A percentile compares a stretch with the other conserved stretches of the same genome.
These are phyloP conservation scores for Lithobates pipiens DNA, from an alignment of 2,797 vertebrate genomes.

Conservation along the genomic window DNA sequence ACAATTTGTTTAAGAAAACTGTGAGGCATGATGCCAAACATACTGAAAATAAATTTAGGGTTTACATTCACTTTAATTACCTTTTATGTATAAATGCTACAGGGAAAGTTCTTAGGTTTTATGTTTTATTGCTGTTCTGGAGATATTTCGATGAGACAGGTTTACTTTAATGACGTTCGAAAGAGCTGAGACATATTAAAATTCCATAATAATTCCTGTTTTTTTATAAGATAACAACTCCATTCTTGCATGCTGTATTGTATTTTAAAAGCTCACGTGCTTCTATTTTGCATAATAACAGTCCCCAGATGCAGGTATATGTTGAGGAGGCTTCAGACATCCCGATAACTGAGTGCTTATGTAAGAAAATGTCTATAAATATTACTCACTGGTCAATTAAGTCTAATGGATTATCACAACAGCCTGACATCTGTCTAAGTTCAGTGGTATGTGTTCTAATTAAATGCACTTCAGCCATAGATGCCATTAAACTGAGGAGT, in stretches of 20 bases:
- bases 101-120: background rate
- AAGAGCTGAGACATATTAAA: background rate
- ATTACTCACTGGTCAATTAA: slow-evolving; percentile 40
- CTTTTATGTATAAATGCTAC: background rate
- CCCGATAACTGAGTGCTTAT: slow-evolving; percentile 26
- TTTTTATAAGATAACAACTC: slow-evolving; percentile 28
- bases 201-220: background rate
- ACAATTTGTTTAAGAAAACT: background rate
- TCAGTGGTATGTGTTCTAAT: slow-evolving; percentile 30
- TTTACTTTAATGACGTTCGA: background rate
- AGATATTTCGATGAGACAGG: background rate
- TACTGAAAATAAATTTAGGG: background rate
- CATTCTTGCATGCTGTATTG: slow-evolving; percentile 12
- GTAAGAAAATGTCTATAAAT: slow-evolving; percentile 61
- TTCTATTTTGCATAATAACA: background rate
- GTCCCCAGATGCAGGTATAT: background rate
- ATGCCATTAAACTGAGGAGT: background rate
- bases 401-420: slow-evolving; percentile 38
- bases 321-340: slow-evolving; percentile 3
- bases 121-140: background rate
- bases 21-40: background rate
- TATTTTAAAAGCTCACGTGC: background rate
- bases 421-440: slow-evolving; percentile 34
- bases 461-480: slow-evolving; percentile 22
- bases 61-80: background rate